Percentiles rank a stretch among this genome's conserved stretches.
Evolutionary conservation across 2,797 vertebrate genomes (phyloP).

Genomic region (Intellagama lesueurii): DNA sequence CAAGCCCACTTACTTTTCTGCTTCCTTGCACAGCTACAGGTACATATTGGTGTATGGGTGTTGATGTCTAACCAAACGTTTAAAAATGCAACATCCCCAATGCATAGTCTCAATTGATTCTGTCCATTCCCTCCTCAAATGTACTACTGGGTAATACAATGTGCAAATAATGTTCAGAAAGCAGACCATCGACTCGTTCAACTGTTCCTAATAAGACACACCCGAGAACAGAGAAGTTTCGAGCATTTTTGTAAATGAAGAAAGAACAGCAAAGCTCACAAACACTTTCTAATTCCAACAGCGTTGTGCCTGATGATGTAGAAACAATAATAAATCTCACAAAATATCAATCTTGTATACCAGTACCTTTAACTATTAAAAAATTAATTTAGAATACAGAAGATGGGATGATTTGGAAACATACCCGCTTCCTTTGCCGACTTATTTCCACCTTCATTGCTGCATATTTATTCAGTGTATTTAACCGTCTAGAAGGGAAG

Average conservation of each 20-base stretch:
- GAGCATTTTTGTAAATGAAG: not conserved
- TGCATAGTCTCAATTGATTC: not conserved
- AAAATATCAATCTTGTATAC: not conserved
- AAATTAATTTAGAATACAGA: not conserved
- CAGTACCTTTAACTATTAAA: not conserved
- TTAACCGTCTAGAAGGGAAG: constrained; percentile 81
- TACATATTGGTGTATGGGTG: too few relatives aligned
- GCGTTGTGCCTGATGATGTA: not conserved
- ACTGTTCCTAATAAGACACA: not conserved
- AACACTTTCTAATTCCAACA: not conserved
- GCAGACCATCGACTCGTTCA: not conserved
- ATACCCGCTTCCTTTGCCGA: constrained; percentile 81
- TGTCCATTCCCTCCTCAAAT: not conserved
- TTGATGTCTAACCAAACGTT: too few relatives aligned
- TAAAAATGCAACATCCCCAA: too few relatives aligned
- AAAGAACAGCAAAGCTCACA: not conserved
- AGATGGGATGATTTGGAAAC: constrained; percentile 48
- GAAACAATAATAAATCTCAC: not conserved
- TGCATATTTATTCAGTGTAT: constrained; percentile 87
- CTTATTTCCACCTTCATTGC: constrained; percentile 87
- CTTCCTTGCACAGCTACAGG: too few relatives aligned
- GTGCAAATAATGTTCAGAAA: not conserved
- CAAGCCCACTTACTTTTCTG: too few relatives aligned
- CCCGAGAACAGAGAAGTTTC: not conserved
- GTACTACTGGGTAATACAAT: not conserved